Evolutionary conservation across 1,140 invertebrate species (phyloP), one percentile per base, ranked within the genome.

Genomic region (Papilio helenus): DNA sequence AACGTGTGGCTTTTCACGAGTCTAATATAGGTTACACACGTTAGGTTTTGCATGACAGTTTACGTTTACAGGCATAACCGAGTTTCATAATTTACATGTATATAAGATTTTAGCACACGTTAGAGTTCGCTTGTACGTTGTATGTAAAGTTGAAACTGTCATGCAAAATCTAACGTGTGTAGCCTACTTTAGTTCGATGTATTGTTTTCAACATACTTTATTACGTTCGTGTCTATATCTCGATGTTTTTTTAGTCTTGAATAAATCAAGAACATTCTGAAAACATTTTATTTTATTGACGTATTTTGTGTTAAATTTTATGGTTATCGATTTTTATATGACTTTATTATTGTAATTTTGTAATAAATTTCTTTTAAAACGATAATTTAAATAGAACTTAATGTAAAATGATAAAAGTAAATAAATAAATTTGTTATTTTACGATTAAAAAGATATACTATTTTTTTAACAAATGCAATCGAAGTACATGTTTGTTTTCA

Each of bases 191-290:
- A 55, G 5, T 20, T n/a, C 51, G 18, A n/a, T 55, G 51, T 29
- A 61, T 61, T 10, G 23, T 65, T 10, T 65, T 29, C 1, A 65
- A 65, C 3, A 65, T 3, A 14, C 23, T 65, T 65, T 34, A 65
- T 65, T 29, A 1, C 23, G 7, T 65, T 29, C 14, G 23, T 65
- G 61, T 34, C 34, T 39, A 5, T 8, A 39, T 39, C 5, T 65
- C 61, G 61, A 65, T 65, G 14, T 65, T 72, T 82, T 79, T 73
- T 79, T 76, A 76, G 23, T 74, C n/a, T 72, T 46, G 42, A 73
- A 79, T 82, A 79, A 82, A 78, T 82, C 81, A 82, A 58, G 77
- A 76, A 78, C 74, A 26, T 65, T 78, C 55, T 74, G 51, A 76
- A 73, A 76, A 74, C 79, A 80, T 83, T 80, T 65, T 16, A 1